Conservation (phyloP, 2,888 invertebrate genomes). For the Andrena haemorrhoa region DNA sequence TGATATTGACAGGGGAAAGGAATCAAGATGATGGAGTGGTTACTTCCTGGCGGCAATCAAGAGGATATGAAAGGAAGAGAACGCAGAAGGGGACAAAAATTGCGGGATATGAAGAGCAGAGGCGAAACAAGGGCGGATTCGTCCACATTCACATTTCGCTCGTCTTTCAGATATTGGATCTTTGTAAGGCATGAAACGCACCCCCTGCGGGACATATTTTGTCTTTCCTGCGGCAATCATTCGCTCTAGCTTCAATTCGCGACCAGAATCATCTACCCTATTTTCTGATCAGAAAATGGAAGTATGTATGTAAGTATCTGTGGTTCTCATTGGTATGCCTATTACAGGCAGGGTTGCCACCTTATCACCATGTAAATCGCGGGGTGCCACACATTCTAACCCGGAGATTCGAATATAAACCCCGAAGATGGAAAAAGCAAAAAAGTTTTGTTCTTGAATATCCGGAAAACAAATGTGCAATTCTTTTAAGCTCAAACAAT, state of each 20-base stretch:
- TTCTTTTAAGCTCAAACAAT: no score
- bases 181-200: constrained; percentile 56
- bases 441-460: no score
- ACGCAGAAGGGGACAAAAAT: constrained; percentile 2
- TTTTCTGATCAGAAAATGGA: constrained; percentile 37
- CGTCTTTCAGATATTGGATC: constrained; percentile 58
- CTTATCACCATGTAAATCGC: not conserved
- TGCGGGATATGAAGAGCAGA: constrained; percentile 12
- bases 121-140: constrained; percentile 21
- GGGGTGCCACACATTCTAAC: no score
- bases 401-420: no score
- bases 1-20: constrained; percentile 1
- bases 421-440: no score
- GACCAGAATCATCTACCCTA: constrained; percentile 13
- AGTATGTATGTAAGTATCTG: constrained; percentile 8
- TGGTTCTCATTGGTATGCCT: constrained; percentile 24
- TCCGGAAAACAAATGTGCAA: no score
- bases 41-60: constrained; percentile 3
- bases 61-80: not conserved
- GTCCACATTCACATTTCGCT: constrained; percentile 39
- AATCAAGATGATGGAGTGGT: not conserved
- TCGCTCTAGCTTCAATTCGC: constrained; percentile 25
- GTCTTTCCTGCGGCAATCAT: constrained; percentile 39
- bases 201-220: constrained; percentile 50
- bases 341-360: not conserved